Conservation (phyloP, 2,888 invertebrate species). For the Spatulosminthurus flaviceps region DNA sequence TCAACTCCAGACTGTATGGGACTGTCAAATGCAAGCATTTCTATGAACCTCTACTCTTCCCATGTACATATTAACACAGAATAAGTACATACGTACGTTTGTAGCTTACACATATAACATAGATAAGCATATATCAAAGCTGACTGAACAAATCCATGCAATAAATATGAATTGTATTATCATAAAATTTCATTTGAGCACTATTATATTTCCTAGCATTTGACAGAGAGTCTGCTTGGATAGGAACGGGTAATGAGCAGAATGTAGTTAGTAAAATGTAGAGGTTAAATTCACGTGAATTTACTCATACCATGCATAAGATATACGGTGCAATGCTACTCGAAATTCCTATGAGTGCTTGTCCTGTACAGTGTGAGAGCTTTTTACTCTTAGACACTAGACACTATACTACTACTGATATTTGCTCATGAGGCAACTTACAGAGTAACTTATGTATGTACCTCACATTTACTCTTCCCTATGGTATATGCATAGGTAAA, state of each 20-base stretch:
- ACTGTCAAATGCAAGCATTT: no score
- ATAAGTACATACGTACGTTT: not conserved
- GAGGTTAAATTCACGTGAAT: not conserved
- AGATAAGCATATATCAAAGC: not conserved
- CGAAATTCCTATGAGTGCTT: not conserved
- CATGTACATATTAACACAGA: not conserved
- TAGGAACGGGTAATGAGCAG: constrained; percentile 39
- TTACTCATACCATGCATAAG: no score
- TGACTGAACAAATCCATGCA: constrained; percentile 33
- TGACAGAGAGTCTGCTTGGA: constrained; percentile 48
- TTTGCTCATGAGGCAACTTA: no score
- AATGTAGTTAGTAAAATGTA: not conserved
- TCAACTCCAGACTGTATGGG: no score
- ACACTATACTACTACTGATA: no score
- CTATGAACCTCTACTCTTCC: no score
- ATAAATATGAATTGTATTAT: constrained; percentile 43
- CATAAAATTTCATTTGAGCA: constrained; percentile 41
- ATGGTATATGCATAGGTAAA: no score
- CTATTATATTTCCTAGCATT: constrained; percentile 40
- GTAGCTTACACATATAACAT: not conserved
- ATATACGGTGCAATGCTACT: not conserved
- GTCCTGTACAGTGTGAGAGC: not conserved
- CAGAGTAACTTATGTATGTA: no score
- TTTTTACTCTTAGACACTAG: no score
- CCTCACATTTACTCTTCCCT: no score